Percentiles rank a stretch among this genome's conserved stretches.
Evolutionary conservation across 2,888 invertebrate species (phyloP).

Genomic region (Cyaniris semiargus): DNA sequence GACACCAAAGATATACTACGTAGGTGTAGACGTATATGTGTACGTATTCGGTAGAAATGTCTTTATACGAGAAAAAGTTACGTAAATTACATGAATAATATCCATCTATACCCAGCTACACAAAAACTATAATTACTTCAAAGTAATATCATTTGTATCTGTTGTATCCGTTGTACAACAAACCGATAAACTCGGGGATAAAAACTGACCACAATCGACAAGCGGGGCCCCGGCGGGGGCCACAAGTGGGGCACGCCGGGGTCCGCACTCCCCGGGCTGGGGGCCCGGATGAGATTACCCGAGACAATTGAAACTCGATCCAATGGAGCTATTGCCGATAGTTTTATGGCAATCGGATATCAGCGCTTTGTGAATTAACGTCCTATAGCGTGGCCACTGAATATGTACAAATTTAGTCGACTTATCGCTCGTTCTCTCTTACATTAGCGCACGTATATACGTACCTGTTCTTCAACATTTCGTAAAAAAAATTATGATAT

Average conservation of each 20-base stretch:
- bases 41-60: too few species aligned
- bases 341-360: constrained; percentile 1
- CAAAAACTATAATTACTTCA: neutral
- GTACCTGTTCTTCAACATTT: too few species aligned
- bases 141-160: too few species aligned
- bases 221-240: neutral
- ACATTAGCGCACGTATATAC: too few species aligned
- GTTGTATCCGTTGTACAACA: neutral
- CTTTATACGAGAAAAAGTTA: too few species aligned
- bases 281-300: neutral
- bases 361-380: neutral
- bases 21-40: too few species aligned
- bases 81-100: neutral
- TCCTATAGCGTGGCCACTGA: neutral
- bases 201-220: constrained; percentile 2
- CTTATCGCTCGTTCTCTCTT: too few species aligned
- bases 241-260: neutral
- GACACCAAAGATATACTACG: too few species aligned
- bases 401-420: neutral
- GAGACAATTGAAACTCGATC: constrained; percentile 19
- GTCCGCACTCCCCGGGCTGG: neutral
- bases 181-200: neutral
- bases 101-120: neutral
- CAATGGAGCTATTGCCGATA: neutral
- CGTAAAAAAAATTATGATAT: too few species aligned